Evolutionary conservation across 2,113 vertebrate species (phyloP), one percentile per base, ranked within the genome.

Genomic region (Pithys albifrons): DNA sequence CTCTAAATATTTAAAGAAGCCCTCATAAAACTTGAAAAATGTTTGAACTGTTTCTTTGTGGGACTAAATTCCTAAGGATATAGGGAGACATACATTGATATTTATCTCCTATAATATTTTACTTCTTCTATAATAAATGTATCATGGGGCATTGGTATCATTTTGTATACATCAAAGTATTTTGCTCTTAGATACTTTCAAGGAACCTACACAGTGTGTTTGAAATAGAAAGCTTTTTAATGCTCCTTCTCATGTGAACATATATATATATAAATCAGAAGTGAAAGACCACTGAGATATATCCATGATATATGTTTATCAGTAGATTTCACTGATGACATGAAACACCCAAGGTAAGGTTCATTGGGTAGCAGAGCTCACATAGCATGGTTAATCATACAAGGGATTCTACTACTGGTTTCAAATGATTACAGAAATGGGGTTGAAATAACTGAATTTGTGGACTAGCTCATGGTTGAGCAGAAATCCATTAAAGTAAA

Each of bases 1-100:
- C 35, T 90, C 87, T 96, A 98, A 98, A 97, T 97, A 98, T 97
- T 97, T 97, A 95, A 97, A 97, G 86, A 97, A 84, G 23, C n/a
- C 33, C 13, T 92, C 72, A 92, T 88, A 85, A 35, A 96, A 75
- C 73, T 96, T 97, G 84, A 75, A 96, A 97, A 95, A 87, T 64
- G 5, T 85, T 96, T 95, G 89, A 96, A 65, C n/a, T 76, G 28
- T 80, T 97, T 94, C 88, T 96, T 96, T 94, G 51, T 84, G 23
- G 72, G 92, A 95, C 76, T 84, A 90, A 81, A 80, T 67, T 97
- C 91, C 92, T 91, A 58, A 93, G 80, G 65, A 48, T 61, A 77
- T 84, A 91, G 45, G 65, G 95, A 89, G 80, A 86, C 72, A 85
- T 95, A 55, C 33, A 77, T 75, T 93, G 90, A 91, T 95, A 91